Conservation (phyloP, 2,113 vertebrate genomes). For the Xiphophorus maculatus region DNA sequence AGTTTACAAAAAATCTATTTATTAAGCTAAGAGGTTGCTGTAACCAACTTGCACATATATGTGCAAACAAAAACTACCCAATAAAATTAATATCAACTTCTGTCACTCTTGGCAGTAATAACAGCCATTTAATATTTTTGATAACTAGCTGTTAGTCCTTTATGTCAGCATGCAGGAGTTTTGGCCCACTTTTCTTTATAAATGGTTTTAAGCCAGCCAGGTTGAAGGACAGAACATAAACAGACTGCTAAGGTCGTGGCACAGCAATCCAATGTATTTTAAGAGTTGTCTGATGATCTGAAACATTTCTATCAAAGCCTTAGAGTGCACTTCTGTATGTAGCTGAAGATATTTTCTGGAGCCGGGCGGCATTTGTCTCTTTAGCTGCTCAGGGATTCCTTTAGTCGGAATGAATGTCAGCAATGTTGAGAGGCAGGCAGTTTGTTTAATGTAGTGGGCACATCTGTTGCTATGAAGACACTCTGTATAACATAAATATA, state of each 20-base stretch:
- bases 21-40: no score
- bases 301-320: constrained; percentile 10
- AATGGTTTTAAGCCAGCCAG: not conserved
- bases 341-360: constrained; percentile 62
- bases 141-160: no score
- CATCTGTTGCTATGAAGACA: constrained; percentile 45
- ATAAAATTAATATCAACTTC: no score
- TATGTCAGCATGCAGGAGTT: no score
- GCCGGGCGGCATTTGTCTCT: constrained; percentile 64
- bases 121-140: no score
- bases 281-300: not conserved
- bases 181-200: not conserved
- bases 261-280: not conserved
- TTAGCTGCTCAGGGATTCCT: constrained; percentile 59
- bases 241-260: not conserved
- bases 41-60: no score
- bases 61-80: no score
- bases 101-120: no score
- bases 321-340: constrained; percentile 37
- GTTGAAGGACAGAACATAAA: not conserved
- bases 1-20: no score
- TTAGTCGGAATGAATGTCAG: constrained; percentile 69
- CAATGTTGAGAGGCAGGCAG: constrained; percentile 55
- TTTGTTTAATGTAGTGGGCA: constrained; percentile 63
- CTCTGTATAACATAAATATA: constrained; percentile 23